These are phyloP conservation scores for Dimorphilus gyrociliatus DNA, from an alignment of 2,888 invertebrate genomes.

Conservation along the genomic window DNA sequence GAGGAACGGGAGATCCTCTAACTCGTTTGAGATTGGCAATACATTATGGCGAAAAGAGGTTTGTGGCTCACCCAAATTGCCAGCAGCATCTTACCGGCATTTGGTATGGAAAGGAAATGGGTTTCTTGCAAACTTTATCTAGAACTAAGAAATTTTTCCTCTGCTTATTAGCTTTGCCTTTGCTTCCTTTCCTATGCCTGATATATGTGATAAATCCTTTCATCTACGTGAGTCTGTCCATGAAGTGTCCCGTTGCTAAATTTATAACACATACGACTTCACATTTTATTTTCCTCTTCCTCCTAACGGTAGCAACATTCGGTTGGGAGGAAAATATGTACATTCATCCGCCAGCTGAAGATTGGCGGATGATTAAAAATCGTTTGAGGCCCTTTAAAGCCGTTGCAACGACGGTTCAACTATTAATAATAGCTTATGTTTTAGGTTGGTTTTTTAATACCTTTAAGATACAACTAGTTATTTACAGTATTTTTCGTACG, in stretches of 20 bases:
- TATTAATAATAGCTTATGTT: constrained; percentile 9
- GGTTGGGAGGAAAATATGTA: constrained; percentile 21
- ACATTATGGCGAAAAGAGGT: constrained; percentile 50
- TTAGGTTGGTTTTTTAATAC: constrained; percentile 7
- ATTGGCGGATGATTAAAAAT: not conserved
- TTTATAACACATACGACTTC: constrained; percentile 49
- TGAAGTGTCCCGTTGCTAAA: constrained; percentile 47
- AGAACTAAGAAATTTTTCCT: constrained; percentile 3
- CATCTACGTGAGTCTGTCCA: constrained; percentile 7
- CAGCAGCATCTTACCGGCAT: constrained; percentile 10
- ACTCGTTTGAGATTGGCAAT: constrained; percentile 53
- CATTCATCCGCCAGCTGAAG: not conserved
- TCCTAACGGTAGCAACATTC: constrained; percentile 48
- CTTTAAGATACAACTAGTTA: too few species aligned
- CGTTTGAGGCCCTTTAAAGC: constrained; percentile 6
- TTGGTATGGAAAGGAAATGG: constrained; percentile 46
- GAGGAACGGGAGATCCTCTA: constrained; percentile 42
- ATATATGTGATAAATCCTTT: constrained; percentile 8
- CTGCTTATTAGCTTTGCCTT: constrained; percentile 3
- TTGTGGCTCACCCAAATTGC: constrained; percentile 11
- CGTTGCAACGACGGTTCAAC: constrained; percentile 8
- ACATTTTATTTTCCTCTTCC: constrained; percentile 46
- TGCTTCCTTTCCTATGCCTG: constrained; percentile 9
- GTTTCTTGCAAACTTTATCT: constrained; percentile 40
- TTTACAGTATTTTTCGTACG: too few species aligned